These are phyloP conservation scores for Aleiodes sp. DNA, from an alignment of 1,140 invertebrate genomes.

Conservation along the genomic window DNA sequence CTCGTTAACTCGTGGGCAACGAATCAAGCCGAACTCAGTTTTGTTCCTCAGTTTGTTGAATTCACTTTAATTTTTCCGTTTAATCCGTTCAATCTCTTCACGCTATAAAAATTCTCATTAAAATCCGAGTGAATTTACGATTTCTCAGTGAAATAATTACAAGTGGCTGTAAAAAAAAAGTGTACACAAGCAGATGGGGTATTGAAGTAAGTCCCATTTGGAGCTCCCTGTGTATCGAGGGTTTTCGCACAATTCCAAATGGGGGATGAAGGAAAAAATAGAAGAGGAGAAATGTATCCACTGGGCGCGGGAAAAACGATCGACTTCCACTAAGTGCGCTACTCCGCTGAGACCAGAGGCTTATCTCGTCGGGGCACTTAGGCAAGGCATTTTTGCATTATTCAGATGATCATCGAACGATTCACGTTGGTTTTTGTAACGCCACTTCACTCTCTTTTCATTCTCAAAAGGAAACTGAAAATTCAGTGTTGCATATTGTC, in stretches of 20 bases:
- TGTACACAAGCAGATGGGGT: not conserved
- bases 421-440: slow-evolving; percentile 11
- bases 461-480: not conserved
- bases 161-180: not conserved
- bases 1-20: slow-evolving; percentile 1
- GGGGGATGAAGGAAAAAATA: slow-evolving; percentile 3
- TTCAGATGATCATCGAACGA: slow-evolving; percentile 18
- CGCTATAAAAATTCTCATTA: not conserved
- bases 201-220: not conserved
- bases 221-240: not conserved
- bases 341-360: slow-evolving; percentile 7
- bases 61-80: not conserved
- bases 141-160: slow-evolving; percentile 1
- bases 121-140: not conserved
- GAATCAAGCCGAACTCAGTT: slow-evolving; percentile 8
- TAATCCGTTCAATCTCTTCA: not conserved
- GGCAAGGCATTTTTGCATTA: slow-evolving; percentile 16
- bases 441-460: not conserved
- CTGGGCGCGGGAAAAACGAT: slow-evolving; percentile 5
- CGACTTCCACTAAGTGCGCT: slow-evolving; percentile 16
- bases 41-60: not conserved
- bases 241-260: not conserved
- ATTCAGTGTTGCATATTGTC: too few species aligned
- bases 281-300: slow-evolving; percentile 1
- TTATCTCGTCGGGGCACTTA: slow-evolving; percentile 22